A percentile compares a stretch with the other conserved stretches of the same genome.
phyloP scores from a whole-genome alignment of 2,797 vertebrate species.

The Tenualosa ilisha region DNA sequence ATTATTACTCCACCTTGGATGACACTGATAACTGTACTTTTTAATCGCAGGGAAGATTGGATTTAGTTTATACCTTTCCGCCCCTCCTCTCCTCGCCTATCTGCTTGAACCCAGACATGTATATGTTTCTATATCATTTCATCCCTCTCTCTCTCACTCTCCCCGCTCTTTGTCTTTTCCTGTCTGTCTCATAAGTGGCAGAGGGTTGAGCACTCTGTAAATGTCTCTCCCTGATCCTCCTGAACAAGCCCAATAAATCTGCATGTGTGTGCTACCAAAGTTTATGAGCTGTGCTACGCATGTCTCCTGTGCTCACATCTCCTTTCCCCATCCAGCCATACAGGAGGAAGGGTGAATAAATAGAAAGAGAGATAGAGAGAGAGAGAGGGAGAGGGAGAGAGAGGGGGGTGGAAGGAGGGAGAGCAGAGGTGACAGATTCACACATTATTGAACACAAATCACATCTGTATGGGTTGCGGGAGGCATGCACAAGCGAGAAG shows the following conservation, averaged over 20 bases:
- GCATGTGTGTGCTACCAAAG: constrained; percentile 25
- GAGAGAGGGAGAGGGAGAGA: background rate
- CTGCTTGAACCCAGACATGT: background rate
- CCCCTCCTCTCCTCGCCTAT: background rate
- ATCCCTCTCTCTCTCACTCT: background rate
- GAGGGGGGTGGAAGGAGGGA: constrained; percentile 21
- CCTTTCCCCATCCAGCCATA: background rate
- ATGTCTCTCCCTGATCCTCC: constrained; percentile 56
- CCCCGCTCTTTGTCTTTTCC: background rate
- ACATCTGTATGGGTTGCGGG: constrained; percentile 35
- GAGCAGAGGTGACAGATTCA: constrained; percentile 39
- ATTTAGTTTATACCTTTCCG: background rate
- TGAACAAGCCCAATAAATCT: constrained; percentile 50
- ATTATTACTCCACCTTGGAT: background rate
- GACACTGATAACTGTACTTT: background rate
- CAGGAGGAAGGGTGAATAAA: background rate
- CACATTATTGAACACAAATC: constrained; percentile 43
- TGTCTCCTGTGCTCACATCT: constrained; percentile 7
- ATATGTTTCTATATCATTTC: background rate
- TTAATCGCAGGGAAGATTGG: background rate
- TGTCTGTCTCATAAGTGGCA: constrained; percentile 44
- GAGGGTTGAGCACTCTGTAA: constrained; percentile 47
- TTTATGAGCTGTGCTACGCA: constrained; percentile 29
- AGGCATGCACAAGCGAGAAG: constrained; percentile 34
- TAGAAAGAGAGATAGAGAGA: background rate